Evolutionary conservation across 2,888 invertebrate genomes (phyloP).

Genomic region (Nipponacmea schrenckii): DNA sequence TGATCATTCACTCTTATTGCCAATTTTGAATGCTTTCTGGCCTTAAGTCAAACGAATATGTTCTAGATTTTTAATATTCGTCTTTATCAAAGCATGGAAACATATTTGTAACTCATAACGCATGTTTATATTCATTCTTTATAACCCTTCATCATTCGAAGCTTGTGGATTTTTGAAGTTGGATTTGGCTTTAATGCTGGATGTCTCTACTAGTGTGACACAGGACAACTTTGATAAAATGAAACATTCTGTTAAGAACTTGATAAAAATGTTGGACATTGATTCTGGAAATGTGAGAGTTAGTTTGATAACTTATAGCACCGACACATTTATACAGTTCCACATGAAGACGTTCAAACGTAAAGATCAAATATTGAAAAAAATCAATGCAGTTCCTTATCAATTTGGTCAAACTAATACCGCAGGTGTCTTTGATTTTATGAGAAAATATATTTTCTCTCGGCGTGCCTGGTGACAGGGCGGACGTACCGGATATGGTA

Average conservation of each 20-base stretch:
- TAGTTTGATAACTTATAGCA: slow-evolving; percentile 49
- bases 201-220: slow-evolving; percentile 52
- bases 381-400: slow-evolving; percentile 34
- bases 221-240: slow-evolving; percentile 46
- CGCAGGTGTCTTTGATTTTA: slow-evolving; percentile 33
- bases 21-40: too few relatives aligned
- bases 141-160: background rate
- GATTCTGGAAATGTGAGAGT: slow-evolving; percentile 36
- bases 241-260: slow-evolving; percentile 39
- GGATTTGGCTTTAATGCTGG: slow-evolving; percentile 50
- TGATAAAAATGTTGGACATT: slow-evolving; percentile 37
- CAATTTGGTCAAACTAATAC: slow-evolving; percentile 40
- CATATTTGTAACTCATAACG: background rate
- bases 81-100: slow-evolving; percentile 8
- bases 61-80: background rate
- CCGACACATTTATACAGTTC: slow-evolving; percentile 44
- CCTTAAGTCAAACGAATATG: too few relatives aligned
- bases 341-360: slow-evolving; percentile 42
- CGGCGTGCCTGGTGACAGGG: slow-evolving; percentile 37
- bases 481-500: slow-evolving; percentile 39
- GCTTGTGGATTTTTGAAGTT: slow-evolving; percentile 32
- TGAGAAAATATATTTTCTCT: slow-evolving; percentile 36
- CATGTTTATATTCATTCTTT: background rate
- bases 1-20: too few relatives aligned
- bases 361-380: slow-evolving; percentile 34